phyloP scores from a whole-genome alignment of 2,888 invertebrate genomes.

The Ornithoptera alexandrae region DNA sequence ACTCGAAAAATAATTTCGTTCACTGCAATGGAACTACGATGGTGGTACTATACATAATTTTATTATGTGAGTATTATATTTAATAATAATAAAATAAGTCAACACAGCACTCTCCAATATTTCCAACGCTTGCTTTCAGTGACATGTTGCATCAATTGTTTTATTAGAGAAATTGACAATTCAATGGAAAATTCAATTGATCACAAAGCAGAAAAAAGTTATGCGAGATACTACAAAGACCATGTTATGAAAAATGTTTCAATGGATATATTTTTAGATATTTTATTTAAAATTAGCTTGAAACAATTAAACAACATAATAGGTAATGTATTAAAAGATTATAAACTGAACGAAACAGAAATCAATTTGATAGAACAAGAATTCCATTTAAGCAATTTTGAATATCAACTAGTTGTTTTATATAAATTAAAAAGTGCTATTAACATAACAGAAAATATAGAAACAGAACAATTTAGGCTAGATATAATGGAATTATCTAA shows the following conservation, averaged over 20 bases:
- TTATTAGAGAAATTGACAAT: neutral
- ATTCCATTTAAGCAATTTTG: conserved; percentile 39
- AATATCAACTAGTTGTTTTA: conserved; percentile 41
- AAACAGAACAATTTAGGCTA: conserved; percentile 44
- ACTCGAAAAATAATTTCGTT: conserved; percentile 25
- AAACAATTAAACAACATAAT: conserved; percentile 38
- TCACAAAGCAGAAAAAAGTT: neutral
- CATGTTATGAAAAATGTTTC: conserved; percentile 16
- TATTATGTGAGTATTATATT: conserved; percentile 28
- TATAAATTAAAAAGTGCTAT: conserved; percentile 40
- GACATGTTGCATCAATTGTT: neutral
- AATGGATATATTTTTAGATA: conserved; percentile 33
- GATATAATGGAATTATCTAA: conserved; percentile 51
- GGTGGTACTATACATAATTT: conserved; percentile 21
- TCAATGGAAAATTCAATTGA: neutral
- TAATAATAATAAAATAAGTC: neutral
- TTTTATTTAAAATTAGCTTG: conserved; percentile 37
- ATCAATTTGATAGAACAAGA: conserved; percentile 36
- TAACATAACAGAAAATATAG: conserved; percentile 35
- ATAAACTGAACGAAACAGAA: conserved; percentile 38
- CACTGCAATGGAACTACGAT: conserved; percentile 30
- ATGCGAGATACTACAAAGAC: neutral
- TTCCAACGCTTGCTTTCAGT: neutral
- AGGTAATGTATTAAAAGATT: conserved; percentile 43
- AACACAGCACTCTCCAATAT: neutral